Base-by-base conservation (phyloP, 2,888 invertebrate genomes). In the Byasa hedistus region DNA sequence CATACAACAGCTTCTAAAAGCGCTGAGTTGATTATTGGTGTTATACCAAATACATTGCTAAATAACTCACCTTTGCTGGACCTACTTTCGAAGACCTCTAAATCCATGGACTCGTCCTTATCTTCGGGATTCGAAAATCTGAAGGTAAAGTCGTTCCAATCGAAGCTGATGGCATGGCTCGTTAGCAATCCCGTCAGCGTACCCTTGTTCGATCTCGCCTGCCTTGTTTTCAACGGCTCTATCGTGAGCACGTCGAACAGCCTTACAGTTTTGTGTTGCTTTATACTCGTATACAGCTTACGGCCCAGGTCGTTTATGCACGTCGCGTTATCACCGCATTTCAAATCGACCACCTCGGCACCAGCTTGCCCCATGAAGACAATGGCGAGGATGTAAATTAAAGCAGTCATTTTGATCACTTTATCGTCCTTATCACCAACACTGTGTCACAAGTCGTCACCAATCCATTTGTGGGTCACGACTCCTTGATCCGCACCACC, bases 311-410 rank as follows among this genome's bases (percentile, higher is more conserved):
- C 74, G 65, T 93, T 89, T 51, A 94, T 87, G 74, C 94, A 94
- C 69, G 93, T 93, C 44, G 93, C 93, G 81, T 94, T 94, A 75
- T 94, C 94, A 80, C 92, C 92, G 83, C 94, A 94, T 74, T 82
- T 86, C 36, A 92, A 73, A 74, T 91, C 87, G 68, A 89, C 83
- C 60, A 85, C 72, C 23, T 70, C 81, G 66, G 85, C 84, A 64
- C 76, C 75, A 70, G 80, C 84, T 66, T 83, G 82, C 62, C 85
- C 84, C 71, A 87, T 75, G 70, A 87, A 73, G 75, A 85, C 74
- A 65, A 87, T 79, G 73, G 85, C 84, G 70, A 90, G 72, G 69
- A 91, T 73, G 73, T 82, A 79, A 75, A 83, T 79, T 70, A 87
- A 75, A 73, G 83, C 83, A 84, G 86, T 87, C 91, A 91, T 91